These are phyloP conservation scores for Parthenolecanium corni DNA, from an alignment of 2,888 invertebrate genomes.

Conservation along the genomic window DNA sequence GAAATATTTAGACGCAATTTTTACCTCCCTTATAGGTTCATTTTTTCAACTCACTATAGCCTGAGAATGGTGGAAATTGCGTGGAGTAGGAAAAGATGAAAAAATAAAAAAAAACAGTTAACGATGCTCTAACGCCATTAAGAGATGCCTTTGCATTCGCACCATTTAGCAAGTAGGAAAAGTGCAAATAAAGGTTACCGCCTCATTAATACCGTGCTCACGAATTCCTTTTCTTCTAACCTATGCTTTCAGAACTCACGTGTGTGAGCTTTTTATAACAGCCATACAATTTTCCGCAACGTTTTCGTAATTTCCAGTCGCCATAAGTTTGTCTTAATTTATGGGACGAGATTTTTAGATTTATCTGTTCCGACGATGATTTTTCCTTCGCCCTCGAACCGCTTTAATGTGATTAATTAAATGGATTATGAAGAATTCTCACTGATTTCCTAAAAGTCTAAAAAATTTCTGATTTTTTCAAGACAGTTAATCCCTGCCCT, in stretches of 20 bases:
- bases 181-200: slow-evolving; percentile 25
- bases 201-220: slow-evolving; percentile 17
- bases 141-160: slow-evolving; percentile 23
- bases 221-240: slow-evolving; percentile 17
- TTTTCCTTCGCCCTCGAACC: too few relatives aligned
- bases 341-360: slow-evolving; percentile 12
- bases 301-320: slow-evolving; percentile 10
- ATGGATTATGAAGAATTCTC: too few relatives aligned
- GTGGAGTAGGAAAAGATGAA: neutral
- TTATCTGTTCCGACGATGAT: too few relatives aligned
- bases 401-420: too few relatives aligned
- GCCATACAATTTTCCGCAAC: slow-evolving; percentile 17
- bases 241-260: slow-evolving; percentile 5
- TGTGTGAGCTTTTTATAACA: slow-evolving; percentile 17
- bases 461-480: too few relatives aligned
- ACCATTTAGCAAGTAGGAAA: slow-evolving; percentile 21
- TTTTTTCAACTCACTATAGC: too few relatives aligned
- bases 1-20: neutral
- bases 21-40: neutral
- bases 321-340: slow-evolving; percentile 21
- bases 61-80: too few relatives aligned
- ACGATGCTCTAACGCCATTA: slow-evolving; percentile 15
- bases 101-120: slow-evolving; percentile 6
- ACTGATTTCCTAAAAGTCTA: too few relatives aligned
- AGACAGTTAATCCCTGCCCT: too few relatives aligned